Percentiles rank a stretch among this genome's conserved stretches.
phyloP scores from a whole-genome alignment of 2,797 vertebrate species.

The Spondyliosoma cantharus region DNA sequence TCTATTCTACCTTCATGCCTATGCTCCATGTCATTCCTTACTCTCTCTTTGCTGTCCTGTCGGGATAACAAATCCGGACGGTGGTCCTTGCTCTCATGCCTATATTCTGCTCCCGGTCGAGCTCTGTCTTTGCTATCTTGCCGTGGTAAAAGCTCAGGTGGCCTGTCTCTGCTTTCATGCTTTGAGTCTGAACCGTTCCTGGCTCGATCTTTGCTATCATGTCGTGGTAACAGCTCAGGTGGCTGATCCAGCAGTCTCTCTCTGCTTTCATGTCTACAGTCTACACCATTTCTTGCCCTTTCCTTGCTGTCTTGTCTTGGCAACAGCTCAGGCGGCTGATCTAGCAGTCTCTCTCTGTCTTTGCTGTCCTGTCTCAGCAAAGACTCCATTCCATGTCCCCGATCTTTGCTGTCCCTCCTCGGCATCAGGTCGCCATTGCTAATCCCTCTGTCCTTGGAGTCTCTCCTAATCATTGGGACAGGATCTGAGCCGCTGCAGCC shows the following conservation, averaged over 20 bases:
- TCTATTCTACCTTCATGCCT: conserved; percentile 81
- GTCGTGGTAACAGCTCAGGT: conserved; percentile 74
- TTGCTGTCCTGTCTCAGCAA: conserved; percentile 90
- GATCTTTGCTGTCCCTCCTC: conserved; percentile 80
- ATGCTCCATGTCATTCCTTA: conserved; percentile 81
- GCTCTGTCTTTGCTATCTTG: conserved; percentile 79
- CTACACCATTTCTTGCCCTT: conserved; percentile 70
- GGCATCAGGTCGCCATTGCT: conserved; percentile 74
- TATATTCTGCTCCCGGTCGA: conserved; percentile 73
- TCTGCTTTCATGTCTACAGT: conserved; percentile 78
- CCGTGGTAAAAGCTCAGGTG: conserved; percentile 74
- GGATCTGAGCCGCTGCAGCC: conserved; percentile 88
- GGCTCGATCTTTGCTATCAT: conserved; percentile 79
- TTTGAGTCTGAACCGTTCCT: conserved; percentile 78
- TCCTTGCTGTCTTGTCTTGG: conserved; percentile 80
- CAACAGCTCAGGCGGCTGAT: conserved; percentile 83
- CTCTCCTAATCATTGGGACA: conserved; percentile 73
- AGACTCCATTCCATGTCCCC: conserved; percentile 72
- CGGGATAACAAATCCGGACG: conserved; percentile 71
- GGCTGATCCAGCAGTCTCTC: conserved; percentile 78
- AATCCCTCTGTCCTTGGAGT: conserved; percentile 82
- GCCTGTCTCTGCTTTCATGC: conserved; percentile 74
- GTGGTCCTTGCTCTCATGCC: conserved; percentile 78
- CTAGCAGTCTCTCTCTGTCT: conserved; percentile 83
- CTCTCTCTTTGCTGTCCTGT: conserved; percentile 81